Base-by-base conservation (phyloP, 2,888 invertebrate species). In the Liposcelis brunnea region DNA sequence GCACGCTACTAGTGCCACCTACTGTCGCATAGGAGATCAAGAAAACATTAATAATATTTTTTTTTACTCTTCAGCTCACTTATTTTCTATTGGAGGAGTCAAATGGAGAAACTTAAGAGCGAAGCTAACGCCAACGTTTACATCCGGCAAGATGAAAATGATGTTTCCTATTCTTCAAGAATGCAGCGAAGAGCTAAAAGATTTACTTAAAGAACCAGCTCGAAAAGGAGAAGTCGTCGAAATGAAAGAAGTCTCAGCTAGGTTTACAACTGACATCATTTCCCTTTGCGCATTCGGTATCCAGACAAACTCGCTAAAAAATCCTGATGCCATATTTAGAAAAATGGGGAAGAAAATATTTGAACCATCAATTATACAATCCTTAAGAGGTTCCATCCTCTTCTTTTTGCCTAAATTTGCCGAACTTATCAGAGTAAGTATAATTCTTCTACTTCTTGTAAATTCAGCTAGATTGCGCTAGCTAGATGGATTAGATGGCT, bases 281-380 rank as follows among this genome's bases (percentile, higher is more conserved):
- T 35, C 35, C 10, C 10, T 35, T 4, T 35, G 35, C 44, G 54
- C 52, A 14, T 56, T 55, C 49, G 56, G 55, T 1, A 50, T 54
- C 4, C 50, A 54, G 31, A 45, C 51, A 19, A 53, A 55, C 42
- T 46, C 48, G 1, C 49, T 53, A 36, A 45, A 50, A 5, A 32
- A 50, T 32, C 42, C 47, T 7, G 38, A 49, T 19, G 49, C 51
- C 2, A 43, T 47, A n/a, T 52, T 54, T 43, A 44, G 47, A 14
- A 8, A 44, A 14, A 51, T 6, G 15, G 16, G 35, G 7, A 14
- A 10, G 16, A 15, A 15, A 15, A 15, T 35, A 6, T 35, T 35
- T 10, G 16, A 35, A 16, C 35, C 35, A 5, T 15, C 14, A 15
- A 14, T 35, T 16, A 35, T 35, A 16, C 35, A 35, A 16, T 35